Evolutionary conservation across 30 jellyfish, hydroid and myxozoan species (phyloP), one percentile per base, ranked within the genome.

Genomic region (Morbakka virulenta): DNA sequence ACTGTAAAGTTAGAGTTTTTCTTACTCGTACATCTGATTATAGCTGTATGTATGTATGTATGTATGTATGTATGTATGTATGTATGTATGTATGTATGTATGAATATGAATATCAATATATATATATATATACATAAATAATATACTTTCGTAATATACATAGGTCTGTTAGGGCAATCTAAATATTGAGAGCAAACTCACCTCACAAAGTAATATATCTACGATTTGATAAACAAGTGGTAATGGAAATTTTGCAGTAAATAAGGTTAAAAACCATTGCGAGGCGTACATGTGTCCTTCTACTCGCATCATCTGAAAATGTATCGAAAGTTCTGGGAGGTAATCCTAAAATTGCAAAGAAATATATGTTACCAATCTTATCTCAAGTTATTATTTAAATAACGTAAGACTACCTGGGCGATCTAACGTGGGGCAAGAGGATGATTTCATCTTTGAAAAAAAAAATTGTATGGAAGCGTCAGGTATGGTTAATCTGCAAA

Each of bases 221-320:
- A 93, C 76, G 53, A 86, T 48, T 13, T 81, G 85, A 62, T 49
- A 82, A 22, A 86, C 97, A 21, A 93, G 88, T 13, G 92, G 65
- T 22, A 93, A 77, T 2, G 99, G 99, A 65, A 93, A 93, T 63
- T 93, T 93, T 27, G 96, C 95, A 0, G 97, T 93, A 49, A 93
- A 93, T 49, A 93, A 67, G 2, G 99, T 93, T 3, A 93, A 74
- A 57, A 93, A 81, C 99, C 99, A 93, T 52, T 93, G 99, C 0
- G 99, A 82, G 32, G 94, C 95, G 64, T 61, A 93, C 99, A 93
- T 93, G 86, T 89, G 97, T 0, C 77, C 76, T 65, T 93, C 99
- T 41, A 87, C 65, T 9, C 93, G 88, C 21, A 69, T 53, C 9
- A 87, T 50, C 52, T 73, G 95, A 65, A 93, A 87, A 65, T 93